Evolutionary conservation across 2,797 vertebrate species (phyloP), one percentile per base, ranked within the genome.

Genomic region (Melanotaenia parkinsoni): DNA sequence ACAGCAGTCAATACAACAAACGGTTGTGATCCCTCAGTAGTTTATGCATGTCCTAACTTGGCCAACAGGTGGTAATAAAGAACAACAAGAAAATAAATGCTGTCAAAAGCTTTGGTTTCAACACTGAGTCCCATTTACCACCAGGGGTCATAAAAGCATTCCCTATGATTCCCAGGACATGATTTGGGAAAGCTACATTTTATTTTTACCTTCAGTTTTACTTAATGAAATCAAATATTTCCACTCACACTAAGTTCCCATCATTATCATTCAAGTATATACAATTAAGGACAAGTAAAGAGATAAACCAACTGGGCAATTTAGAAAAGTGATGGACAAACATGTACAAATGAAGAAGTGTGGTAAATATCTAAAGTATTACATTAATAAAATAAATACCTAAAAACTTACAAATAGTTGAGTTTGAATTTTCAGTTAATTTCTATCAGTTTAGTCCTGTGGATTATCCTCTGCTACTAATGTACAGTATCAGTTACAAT

Each of bases 61-160:
- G 60, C 81, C 90, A 84, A 79, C 67, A 89, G 90, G 80, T 85
- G 87, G 86, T 16, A 83, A 70, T 68, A 81, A 40, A 66, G 75
- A 62, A 82, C 70, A 63, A 43, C 53, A 58, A 32, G 16, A 32
- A 60, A 54, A 71, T 6, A 73, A 24, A 30, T 22, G 59, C 61
- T 53, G 50, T 12, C 22, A 54, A 33, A 43, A 79, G 26, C 20
- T 28, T 18, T 33, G 28, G 45, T 33, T 24, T 54, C 11, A 60
- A 77, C 32, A n/a, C 58, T 8, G n/a, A 22, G 16, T 37, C 58
- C 70, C 16, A 35, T 66, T 51, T 43, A 79, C 79, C 66, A 62
- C 53, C 43, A 43, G 57, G 2, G 18, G 70, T 28, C 75, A 58
- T 32, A 45, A 54, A 61, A 76, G 63, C 14, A 60, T 70, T 54